Base-by-base conservation (phyloP, 2,797 vertebrate genomes). In the Merluccius polli region DNA sequence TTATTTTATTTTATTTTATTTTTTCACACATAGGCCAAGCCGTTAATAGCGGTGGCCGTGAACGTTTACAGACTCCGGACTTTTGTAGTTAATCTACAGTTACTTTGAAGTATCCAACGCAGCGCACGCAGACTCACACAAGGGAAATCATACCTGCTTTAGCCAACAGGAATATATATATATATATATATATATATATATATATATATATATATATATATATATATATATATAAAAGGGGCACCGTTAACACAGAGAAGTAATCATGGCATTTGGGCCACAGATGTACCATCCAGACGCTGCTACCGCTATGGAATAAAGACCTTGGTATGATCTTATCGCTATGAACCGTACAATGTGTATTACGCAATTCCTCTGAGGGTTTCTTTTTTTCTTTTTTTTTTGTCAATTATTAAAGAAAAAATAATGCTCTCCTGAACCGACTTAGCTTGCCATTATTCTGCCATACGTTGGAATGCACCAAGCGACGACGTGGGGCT, bases 11-110 rank as follows among this genome's bases (percentile, higher is more conserved):
- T 21, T n/a, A n/a, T n/a, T n/a, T 27, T 27, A 27, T 65, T 65
- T 27, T 24, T 35, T 35, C 8, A 3, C 0, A 11, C 24, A 27
- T 15, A 59, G 29, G 31, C 52, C 15, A 24, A 70, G 41, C n/a
- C 9, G 0, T 70, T 30, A 30, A 24, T 12, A 12, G 27, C 35
- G 33, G 33, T 31, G 70, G 73, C 13, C 75, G 79, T 76, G 77
- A 71, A 48, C 31, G 83, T 90, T 90, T 86, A 85, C 79, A 82
- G 92, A 91, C 91, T 93, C 92, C 87, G 88, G 88, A 85, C 4
- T 91, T 81, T 79, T 92, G 92, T 88, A 91, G 90, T 78, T 79
- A 74, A 83, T 73, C 92, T 92, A 80, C 92, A 91, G 86, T 77
- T 35, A 21, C 78, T 84, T 84, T 87, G 89, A 93, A 92, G 90